Conservation (phyloP, 2,797 vertebrate genomes). For the Acanthiza pusilla region DNA sequence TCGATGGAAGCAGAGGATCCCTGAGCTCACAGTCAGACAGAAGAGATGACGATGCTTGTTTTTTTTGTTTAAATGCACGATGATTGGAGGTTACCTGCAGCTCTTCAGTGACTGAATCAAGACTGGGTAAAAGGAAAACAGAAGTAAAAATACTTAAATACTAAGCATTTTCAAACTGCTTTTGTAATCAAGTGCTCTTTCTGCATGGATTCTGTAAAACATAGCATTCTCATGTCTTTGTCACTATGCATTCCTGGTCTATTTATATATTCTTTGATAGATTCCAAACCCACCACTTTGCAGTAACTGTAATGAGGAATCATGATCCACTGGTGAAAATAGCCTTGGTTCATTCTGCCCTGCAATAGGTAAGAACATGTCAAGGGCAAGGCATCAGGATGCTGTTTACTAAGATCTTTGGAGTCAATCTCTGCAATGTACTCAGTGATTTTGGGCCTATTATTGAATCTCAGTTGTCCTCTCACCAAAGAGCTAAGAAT, state of each 20-base stretch:
- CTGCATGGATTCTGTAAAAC: neutral
- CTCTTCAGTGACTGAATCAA: neutral
- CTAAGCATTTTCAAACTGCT: neutral
- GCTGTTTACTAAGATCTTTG: neutral
- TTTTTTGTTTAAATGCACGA: neutral
- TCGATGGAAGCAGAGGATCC: neutral
- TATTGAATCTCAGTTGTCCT: neutral
- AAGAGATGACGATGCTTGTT: neutral
- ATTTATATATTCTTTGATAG: neutral
- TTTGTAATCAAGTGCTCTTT: neutral
- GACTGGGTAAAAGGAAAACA: neutral
- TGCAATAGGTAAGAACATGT: neutral
- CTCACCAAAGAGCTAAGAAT: neutral
- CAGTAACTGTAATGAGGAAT: neutral
- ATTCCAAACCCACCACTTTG: neutral
- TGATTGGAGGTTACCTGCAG: neutral
- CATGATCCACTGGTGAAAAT: neutral
- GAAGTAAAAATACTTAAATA: neutral
- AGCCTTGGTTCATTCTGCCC: neutral
- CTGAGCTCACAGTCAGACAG: neutral
- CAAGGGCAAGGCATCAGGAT: neutral
- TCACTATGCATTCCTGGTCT: neutral
- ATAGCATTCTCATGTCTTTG: neutral
- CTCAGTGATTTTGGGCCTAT: neutral
- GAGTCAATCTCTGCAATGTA: neutral